These are phyloP conservation scores for Caiman crocodilus DNA, from an alignment of 2,797 vertebrate genomes.

Conservation along the genomic window DNA sequence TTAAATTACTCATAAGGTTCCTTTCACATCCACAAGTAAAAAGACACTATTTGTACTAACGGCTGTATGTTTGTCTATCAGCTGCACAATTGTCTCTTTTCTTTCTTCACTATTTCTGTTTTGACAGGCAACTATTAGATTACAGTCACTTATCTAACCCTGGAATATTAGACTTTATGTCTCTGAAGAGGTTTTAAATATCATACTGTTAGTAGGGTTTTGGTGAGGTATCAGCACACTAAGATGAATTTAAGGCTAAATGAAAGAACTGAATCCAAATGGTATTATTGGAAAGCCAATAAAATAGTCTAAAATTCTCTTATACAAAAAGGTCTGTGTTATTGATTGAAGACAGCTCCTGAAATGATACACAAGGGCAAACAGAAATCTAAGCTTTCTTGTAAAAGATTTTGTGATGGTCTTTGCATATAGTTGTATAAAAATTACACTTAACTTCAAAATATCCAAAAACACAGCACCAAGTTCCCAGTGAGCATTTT, in stretches of 20 bases:
- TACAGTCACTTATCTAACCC: constrained; percentile 36
- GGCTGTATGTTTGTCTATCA: not conserved
- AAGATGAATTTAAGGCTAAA: constrained; percentile 35
- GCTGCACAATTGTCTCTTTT: not conserved
- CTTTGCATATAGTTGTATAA: not conserved
- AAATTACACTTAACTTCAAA: not conserved
- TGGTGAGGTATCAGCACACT: constrained; percentile 11
- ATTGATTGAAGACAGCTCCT: not conserved
- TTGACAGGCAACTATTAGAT: not conserved
- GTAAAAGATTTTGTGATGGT: not conserved
- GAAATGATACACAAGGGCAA: not conserved
- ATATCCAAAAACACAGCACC: not conserved
- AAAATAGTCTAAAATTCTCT: not conserved
- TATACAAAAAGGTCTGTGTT: not conserved
- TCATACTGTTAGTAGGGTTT: constrained; percentile 26
- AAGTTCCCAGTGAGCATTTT: not conserved
- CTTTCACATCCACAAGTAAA: not conserved
- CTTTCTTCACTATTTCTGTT: not conserved
- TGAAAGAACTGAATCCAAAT: constrained; percentile 30
- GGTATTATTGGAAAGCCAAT: not conserved
- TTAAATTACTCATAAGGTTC: not conserved
- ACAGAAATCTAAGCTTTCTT: not conserved
- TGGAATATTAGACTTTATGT: constrained; percentile 9
- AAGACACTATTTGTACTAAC: not conserved
- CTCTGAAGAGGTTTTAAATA: not conserved